Evolutionary conservation across 2,888 invertebrate genomes (phyloP), one percentile per base, ranked within the genome.

Genomic region (Onchidella celtica): DNA sequence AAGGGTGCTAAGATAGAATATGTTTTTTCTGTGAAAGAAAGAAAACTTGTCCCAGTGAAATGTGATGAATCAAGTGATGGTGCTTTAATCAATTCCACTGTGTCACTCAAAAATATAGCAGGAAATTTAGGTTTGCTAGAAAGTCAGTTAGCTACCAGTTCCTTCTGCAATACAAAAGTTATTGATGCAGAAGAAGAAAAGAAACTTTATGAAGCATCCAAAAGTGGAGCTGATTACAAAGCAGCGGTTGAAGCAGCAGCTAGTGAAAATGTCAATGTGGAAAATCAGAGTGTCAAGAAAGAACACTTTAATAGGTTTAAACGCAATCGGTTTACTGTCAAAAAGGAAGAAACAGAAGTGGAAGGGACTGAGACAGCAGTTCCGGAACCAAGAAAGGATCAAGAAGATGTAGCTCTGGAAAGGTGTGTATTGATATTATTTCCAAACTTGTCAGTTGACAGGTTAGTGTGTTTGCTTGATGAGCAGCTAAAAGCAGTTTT

Each of bases 331-430:
- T 81, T 81, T 34, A 68, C 68, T 59, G 75, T 75, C 40, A 55
- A 69, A 38, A 81, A 24, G n/a, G 59, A 75, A 29, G 63, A 59
- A 21, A 27, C n/a, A 6, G 61, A 61, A 61, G 11, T 6, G 6
- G 47, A 47, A 47, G 32, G 3, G 34, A 11, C 36, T 29, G 32
- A 11, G 34, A 11, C 36, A 34, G 4, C 74, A 17, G n/a, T 55
- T 17, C 21, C 24, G 3, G 55, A 66, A 4, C 34, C 55, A 27
- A 47, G 47, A n/a, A 79, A 79, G 55, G 70, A 72, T 3, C 29
- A 72, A 32, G 81, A 63, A 34, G 83, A 84, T 47, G 84, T 79
- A 24, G 81, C 73, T 70, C 84, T 87, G 75, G 86, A 87, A 75
- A 78, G 83, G 87, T 86, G 72, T 17, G 66, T 55, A 72, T 14